Percentiles rank a stretch among this genome's conserved stretches.
These are phyloP conservation scores for Cherax quadricarinatus DNA, from an alignment of 1,140 invertebrate species.

Conservation along the genomic window DNA sequence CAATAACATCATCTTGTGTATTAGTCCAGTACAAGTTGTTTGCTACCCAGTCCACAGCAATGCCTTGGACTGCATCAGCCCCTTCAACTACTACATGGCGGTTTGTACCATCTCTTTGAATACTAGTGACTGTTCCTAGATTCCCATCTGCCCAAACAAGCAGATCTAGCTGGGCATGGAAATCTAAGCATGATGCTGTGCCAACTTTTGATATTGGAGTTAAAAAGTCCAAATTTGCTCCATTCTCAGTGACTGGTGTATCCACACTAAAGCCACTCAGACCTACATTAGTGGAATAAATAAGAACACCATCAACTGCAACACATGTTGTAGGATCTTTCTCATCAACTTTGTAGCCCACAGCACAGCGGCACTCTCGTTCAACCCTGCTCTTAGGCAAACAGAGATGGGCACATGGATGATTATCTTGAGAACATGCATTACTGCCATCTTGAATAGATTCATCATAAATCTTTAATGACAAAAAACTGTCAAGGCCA, in stretches of 20 bases:
- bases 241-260: slow-evolving; percentile 46
- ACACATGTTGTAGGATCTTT: slow-evolving; percentile 78
- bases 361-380: slow-evolving; percentile 85
- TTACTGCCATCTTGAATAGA: slow-evolving; percentile 57
- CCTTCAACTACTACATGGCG: slow-evolving; percentile 81
- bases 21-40: slow-evolving; percentile 83
- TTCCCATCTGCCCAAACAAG: slow-evolving; percentile 86
- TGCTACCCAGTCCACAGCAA: slow-evolving; percentile 79
- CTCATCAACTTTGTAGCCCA: slow-evolving; percentile 82
- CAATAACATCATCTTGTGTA: slow-evolving; percentile 80
- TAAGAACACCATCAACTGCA: slow-evolving; percentile 80
- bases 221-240: slow-evolving; percentile 76
- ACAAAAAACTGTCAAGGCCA: slow-evolving; percentile 32
- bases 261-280: slow-evolving; percentile 81
- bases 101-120: slow-evolving; percentile 86
- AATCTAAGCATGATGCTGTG: slow-evolving; percentile 87
- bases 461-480: slow-evolving; percentile 63
- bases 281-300: slow-evolving; percentile 87
- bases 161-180: slow-evolving; percentile 79
- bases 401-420: slow-evolving; percentile 83
- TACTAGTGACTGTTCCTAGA: slow-evolving; percentile 84
- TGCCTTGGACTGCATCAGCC: slow-evolving; percentile 77
- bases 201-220: slow-evolving; percentile 87
- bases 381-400: slow-evolving; percentile 81
- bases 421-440: slow-evolving; percentile 52